Evolutionary conservation across 2,113 vertebrate species (phyloP), one percentile per base, ranked within the genome.

Genomic region (Corynorhinus townsendii): DNA sequence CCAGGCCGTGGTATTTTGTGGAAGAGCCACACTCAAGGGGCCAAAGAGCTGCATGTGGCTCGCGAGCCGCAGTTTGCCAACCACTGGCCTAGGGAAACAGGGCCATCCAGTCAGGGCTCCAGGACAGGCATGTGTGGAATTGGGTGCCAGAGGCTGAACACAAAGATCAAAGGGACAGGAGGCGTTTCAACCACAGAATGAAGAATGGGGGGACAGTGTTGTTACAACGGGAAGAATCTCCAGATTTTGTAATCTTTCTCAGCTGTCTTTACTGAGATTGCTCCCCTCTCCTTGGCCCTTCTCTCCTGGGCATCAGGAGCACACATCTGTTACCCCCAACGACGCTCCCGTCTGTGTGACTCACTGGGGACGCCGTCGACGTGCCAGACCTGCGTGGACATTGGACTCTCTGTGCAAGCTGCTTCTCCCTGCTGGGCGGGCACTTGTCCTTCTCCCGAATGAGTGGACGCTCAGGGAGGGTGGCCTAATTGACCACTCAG

Each of bases 141-240:
- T 7, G 62, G 30, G 71, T 28, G 9, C 28, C 35, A 11, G 3
- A 35, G 66, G 38, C 38, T 47, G 49, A 24, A 22, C 20, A 22
- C 28, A 35, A 49, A 38, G 14, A 1, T 3, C 15, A 35, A 17
- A 72, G 3, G 28, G 30, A 1, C 26, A 2, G 40, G 24, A 14
- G 16, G 40, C 38, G 77, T 38, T 1, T 0, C 28, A 9, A 5
- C 33, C 8, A 80, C 33, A 0, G 0, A 11, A 6, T 3, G 15
- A 33, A 35, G 56, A 7, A 35, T 9, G 33, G 62, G 33, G 59
- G 9, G 8, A 17, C 4, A 0, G 14, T 4, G 0, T 2, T 7
- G 24, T 3, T 3, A 22, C 10, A 12, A 6, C 0, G 2, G 4
- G 22, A 84, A n/a, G 12, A 8, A 28, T 4, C 49, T 35, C 14